Evolutionary conservation across 2,888 invertebrate species (phyloP).

Genomic region (Phytoseiulus persimilis): DNA sequence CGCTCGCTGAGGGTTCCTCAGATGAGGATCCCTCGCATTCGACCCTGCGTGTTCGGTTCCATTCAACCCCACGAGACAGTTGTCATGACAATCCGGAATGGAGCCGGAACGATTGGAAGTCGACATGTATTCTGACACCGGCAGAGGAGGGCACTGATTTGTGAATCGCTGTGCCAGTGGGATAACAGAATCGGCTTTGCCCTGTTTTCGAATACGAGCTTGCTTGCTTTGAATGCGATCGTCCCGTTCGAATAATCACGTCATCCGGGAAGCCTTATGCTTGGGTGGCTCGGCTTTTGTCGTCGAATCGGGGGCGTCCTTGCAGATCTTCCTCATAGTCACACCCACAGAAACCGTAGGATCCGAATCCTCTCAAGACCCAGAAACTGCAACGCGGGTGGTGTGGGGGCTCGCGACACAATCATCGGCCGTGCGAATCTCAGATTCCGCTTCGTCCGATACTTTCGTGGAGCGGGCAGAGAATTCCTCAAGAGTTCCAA

Average conservation of each 20-base stretch:
- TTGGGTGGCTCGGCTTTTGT: neutral
- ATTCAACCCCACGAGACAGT: neutral
- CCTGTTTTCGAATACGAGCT: neutral
- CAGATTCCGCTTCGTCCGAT: neutral
- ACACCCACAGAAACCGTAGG: slow-evolving; percentile 5
- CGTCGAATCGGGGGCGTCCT: neutral
- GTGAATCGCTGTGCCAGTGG: neutral
- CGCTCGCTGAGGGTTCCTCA: too few relatives aligned
- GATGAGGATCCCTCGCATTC: too few relatives aligned
- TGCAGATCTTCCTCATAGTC: neutral
- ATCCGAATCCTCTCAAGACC: neutral
- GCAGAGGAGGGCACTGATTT: neutral
- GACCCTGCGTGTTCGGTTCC: too few relatives aligned
- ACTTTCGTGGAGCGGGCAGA: neutral
- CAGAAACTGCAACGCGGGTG: neutral
- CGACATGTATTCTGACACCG: neutral
- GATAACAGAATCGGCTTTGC: neutral
- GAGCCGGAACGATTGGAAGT: neutral
- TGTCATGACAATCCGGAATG: neutral
- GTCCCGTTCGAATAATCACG: neutral
- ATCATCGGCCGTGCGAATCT: neutral
- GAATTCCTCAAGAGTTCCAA: neutral
- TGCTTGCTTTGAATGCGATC: neutral
- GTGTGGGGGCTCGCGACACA: neutral
- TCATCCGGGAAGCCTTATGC: slow-evolving; percentile 5